Conservation (phyloP, 2,797 vertebrate species). For the Gouania willdenowi region DNA sequence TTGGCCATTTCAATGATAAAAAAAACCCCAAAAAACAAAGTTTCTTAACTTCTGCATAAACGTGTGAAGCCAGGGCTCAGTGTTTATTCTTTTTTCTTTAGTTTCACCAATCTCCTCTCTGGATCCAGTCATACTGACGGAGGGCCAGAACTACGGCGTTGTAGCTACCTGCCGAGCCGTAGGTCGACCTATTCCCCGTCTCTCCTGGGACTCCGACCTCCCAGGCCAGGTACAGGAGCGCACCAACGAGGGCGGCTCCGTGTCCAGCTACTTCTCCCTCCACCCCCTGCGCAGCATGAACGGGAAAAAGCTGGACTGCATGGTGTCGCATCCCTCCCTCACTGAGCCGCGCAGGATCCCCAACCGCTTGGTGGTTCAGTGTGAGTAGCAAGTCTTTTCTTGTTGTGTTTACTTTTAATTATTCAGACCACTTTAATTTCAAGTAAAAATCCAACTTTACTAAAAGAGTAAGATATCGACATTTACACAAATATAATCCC, state of each 20-base stretch:
- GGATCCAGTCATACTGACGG: slow-evolving; percentile 77
- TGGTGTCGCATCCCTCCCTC: slow-evolving; percentile 84
- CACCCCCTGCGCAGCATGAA: slow-evolving; percentile 87
- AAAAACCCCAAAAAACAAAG: too few species aligned
- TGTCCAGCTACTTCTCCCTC: slow-evolving; percentile 81
- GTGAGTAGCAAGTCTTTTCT: too few species aligned
- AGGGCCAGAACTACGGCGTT: slow-evolving; percentile 77
- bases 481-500: too few species aligned
- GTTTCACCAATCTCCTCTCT: slow-evolving; percentile 83
- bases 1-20: too few species aligned
- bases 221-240: slow-evolving; percentile 68
- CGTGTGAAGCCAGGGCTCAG: too few species aligned
- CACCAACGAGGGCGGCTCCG: slow-evolving; percentile 60
- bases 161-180: slow-evolving; percentile 85
- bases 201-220: slow-evolving; percentile 87
- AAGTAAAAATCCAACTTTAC: too few species aligned
- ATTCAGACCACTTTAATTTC: too few species aligned
- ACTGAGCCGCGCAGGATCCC: slow-evolving; percentile 75
- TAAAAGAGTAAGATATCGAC: too few species aligned
- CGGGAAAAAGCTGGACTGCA: slow-evolving; percentile 81
- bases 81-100: slow-evolving; percentile 28
- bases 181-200: slow-evolving; percentile 75
- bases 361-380: slow-evolving; percentile 80
- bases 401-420: too few species aligned
- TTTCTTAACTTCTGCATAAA: too few species aligned